phyloP scores from a whole-genome alignment of 2,797 vertebrate genomes.

The Babyrousa celebensis region DNA sequence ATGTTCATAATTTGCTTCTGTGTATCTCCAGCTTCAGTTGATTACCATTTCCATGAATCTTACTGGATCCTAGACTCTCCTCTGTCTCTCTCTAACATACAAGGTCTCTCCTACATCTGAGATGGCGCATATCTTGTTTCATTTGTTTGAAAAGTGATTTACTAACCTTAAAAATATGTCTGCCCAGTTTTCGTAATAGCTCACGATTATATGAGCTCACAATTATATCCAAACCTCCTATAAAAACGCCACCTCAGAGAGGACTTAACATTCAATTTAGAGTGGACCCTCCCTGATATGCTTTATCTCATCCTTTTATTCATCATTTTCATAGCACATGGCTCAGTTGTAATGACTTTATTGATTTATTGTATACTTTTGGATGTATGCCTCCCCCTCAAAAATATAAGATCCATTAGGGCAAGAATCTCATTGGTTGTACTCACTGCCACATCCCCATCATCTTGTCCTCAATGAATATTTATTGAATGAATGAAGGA shows the following conservation, averaged over 20 bases:
- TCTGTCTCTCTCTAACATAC: not conserved
- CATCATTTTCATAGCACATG: not conserved
- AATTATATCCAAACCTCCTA: not conserved
- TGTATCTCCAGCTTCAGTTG: not conserved
- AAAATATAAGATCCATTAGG: not conserved
- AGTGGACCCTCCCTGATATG: not conserved
- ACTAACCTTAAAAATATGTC: not conserved
- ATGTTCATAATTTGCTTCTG: not conserved
- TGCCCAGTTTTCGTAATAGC: conserved; percentile 3
- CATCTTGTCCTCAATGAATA: not conserved
- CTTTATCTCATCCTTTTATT: not conserved
- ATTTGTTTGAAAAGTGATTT: conserved; percentile 9
- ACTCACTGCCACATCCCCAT: not conserved
- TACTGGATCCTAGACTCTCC: not conserved
- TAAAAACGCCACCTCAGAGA: not conserved
- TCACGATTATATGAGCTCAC: not conserved
- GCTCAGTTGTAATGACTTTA: not conserved
- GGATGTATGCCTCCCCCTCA: not conserved
- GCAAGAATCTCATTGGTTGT: not conserved
- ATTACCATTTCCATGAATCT: not conserved
- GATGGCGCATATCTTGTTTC: not conserved
- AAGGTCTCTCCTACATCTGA: not conserved
- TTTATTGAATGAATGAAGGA: not conserved
- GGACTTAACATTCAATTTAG: not conserved
- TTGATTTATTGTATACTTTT: not conserved